Conservation (phyloP, 2,113 vertebrate species). For the Athene noctua region DNA sequence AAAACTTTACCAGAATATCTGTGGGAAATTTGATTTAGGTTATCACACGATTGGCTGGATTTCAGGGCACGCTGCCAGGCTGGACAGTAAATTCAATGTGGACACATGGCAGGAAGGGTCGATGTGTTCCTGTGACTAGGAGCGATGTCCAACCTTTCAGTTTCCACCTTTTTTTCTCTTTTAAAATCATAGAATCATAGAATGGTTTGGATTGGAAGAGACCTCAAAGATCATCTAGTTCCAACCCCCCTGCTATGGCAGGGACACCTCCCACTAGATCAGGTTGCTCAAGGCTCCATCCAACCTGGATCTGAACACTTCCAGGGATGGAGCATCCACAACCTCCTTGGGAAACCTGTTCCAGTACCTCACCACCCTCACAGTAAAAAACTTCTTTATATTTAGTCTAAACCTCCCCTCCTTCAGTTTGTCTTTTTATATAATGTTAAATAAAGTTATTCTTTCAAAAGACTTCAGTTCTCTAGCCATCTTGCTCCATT, state of each 20-base stretch:
- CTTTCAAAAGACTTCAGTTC: neutral
- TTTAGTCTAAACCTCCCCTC: too few species aligned
- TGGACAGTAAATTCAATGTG: neutral
- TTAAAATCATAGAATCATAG: too few species aligned
- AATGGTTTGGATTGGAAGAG: too few species aligned
- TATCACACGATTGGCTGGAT: neutral
- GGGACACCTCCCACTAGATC: too few species aligned
- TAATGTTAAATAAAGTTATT: neutral
- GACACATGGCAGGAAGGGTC: neutral
- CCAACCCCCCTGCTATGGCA: too few species aligned
- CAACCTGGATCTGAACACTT: too few species aligned
- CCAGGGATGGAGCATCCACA: too few species aligned
- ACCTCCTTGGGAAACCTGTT: too few species aligned
- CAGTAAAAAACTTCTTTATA: too few species aligned
- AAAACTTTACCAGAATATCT: neutral
- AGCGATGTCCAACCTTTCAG: neutral
- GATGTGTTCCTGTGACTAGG: neutral
- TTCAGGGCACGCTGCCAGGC: neutral
- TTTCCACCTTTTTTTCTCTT: neutral
- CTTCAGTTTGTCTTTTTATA: neutral
- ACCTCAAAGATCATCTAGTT: too few species aligned
- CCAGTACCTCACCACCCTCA: too few species aligned
- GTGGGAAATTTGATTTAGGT: neutral
- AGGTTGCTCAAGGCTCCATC: too few species aligned
- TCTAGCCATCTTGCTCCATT: neutral